A percentile compares a stretch with the other conserved stretches of the same genome.
phyloP scores from a whole-genome alignment of 2,797 vertebrate genomes.

The Cuniculus paca region DNA sequence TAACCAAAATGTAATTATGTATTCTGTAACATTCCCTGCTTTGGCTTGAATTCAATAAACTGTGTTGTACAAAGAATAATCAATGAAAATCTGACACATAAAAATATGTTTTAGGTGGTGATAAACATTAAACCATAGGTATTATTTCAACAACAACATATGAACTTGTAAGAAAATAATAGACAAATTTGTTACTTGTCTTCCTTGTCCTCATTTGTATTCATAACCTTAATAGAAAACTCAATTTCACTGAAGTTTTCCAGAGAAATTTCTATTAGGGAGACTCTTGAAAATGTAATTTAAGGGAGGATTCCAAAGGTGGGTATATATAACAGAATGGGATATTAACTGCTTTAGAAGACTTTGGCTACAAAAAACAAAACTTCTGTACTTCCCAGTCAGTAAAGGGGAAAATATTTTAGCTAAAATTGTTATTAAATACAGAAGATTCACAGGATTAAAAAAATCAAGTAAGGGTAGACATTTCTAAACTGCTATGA shows the following conservation, averaged over 20 bases:
- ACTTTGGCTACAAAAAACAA: constrained; percentile 65
- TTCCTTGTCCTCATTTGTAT: not conserved
- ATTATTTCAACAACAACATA: constrained; percentile 27
- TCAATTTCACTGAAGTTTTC: not conserved
- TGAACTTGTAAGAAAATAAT: constrained; percentile 18
- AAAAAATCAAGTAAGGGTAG: constrained; percentile 78
- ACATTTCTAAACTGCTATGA: constrained; percentile 76
- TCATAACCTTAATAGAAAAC: constrained; percentile 12
- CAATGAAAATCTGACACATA: constrained; percentile 54
- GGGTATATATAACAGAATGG: constrained; percentile 69
- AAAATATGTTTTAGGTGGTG: constrained; percentile 62
- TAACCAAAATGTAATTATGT: constrained; percentile 56
- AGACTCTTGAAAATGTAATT: constrained; percentile 63
- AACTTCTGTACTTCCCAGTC: not conserved
- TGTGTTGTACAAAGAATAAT: constrained; percentile 67
- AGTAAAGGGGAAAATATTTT: constrained; percentile 70
- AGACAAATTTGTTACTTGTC: not conserved
- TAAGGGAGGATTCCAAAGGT: constrained; percentile 69
- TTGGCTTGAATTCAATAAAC: constrained; percentile 60
- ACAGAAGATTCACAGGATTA: constrained; percentile 74
- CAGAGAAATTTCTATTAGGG: constrained; percentile 23
- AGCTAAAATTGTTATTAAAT: constrained; percentile 79
- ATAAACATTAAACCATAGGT: constrained; percentile 30
- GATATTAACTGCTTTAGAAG: constrained; percentile 75
- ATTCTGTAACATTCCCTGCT: constrained; percentile 48